Base-by-base conservation (phyloP, 2,113 vertebrate species). In the Epinephelus cyanopodus region DNA sequence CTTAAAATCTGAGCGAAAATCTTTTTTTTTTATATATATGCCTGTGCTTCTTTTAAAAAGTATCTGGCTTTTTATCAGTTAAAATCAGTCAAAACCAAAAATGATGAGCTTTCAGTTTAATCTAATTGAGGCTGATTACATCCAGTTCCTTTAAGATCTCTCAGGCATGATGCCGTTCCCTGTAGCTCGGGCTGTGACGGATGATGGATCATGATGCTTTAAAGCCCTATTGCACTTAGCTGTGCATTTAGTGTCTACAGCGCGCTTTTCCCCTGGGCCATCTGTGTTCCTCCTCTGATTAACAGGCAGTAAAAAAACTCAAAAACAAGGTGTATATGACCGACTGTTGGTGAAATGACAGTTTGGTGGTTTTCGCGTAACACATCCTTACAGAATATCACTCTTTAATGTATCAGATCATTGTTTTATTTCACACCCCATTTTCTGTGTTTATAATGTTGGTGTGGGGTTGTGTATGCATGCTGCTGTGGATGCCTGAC, bases 241-340 rank as follows among this genome's bases (percentile, higher is more conserved):
- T 85, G 77, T 83, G 85, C 88, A 87, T 92, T 90, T 85, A 91
- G 78, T 72, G 74, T 91, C 87, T 86, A 65, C 79, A 76, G 89
- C 48, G 73, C 11, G 23, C 79, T 77, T 77, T 71, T 90, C 84
- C 87, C 90, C 48, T 23, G 73, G 84, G 88, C 87, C 87, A 77
- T 86, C 86, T 86, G 81, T 89, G 84, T 87, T 89, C 84, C 60
- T 89, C 79, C 71, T 88, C 89, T 88, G 90, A 93, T 92, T 88
- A 92, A 91, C 83, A 89, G 73, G 74, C 90, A 85, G 85, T 82
- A 90, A 87, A 37, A 37, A 89, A 84, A 54, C 62, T 85, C 76
- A 64, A 77, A 37, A 86, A 86, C 66, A 50, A 73, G 81, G 29
- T 57, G 76, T 23, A 83, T 58, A 60, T 64, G 79, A 74, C 80